These are phyloP conservation scores for Machimus rusticus DNA, from an alignment of 2,888 invertebrate species.

Conservation along the genomic window DNA sequence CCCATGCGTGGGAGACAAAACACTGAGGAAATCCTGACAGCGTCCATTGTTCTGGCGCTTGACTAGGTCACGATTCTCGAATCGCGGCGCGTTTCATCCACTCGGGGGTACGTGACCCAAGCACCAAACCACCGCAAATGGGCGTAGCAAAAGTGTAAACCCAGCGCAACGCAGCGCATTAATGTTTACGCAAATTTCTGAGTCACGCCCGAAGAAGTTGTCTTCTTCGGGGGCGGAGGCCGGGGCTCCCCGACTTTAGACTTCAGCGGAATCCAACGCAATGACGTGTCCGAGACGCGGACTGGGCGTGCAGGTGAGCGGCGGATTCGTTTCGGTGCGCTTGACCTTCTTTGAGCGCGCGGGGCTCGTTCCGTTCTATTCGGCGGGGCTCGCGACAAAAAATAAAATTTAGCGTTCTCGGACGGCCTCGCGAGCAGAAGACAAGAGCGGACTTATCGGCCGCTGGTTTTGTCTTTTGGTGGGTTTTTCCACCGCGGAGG, in stretches of 20 bases:
- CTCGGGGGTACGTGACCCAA: slow-evolving; percentile 1
- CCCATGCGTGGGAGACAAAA: background rate
- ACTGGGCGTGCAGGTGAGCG: background rate
- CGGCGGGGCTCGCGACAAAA: background rate
- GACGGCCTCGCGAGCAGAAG: background rate
- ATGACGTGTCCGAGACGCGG: background rate
- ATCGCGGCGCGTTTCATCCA: background rate
- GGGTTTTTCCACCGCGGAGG: background rate
- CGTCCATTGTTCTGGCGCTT: background rate
- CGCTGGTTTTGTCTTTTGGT: background rate
- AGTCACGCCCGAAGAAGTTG: background rate
- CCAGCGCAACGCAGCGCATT: background rate
- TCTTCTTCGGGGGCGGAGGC: background rate
- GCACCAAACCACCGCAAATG: background rate
- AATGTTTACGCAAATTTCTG: background rate
- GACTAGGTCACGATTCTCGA: slow-evolving; percentile 26
- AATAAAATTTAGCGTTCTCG: background rate
- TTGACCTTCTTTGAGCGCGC: background rate
- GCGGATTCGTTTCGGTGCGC: background rate
- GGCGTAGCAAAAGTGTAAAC: background rate
- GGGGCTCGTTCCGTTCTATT: background rate
- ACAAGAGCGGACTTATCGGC: background rate
- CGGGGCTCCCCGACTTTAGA: background rate
- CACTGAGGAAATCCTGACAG: background rate
- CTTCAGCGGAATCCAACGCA: background rate